These are phyloP conservation scores for Tinea pellionella DNA, from an alignment of 2,888 invertebrate genomes.

Conservation along the genomic window DNA sequence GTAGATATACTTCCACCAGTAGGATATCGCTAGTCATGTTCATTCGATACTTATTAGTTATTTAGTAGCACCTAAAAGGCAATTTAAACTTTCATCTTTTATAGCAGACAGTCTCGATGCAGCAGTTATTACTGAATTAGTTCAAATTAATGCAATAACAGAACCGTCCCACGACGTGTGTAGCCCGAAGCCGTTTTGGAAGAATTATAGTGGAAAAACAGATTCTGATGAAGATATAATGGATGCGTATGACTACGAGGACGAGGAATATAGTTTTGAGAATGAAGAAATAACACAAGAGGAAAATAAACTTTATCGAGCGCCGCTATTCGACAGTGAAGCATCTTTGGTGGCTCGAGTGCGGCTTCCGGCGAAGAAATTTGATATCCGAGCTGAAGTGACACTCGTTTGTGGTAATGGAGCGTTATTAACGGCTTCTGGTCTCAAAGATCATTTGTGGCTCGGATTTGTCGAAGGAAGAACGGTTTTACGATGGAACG, in stretches of 20 bases:
- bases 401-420: conserved; percentile 52
- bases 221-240: background rate
- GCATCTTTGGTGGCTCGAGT: conserved; percentile 47
- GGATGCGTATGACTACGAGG: conserved; percentile 37
- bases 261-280: conserved; percentile 27
- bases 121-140: background rate
- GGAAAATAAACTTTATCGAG: conserved; percentile 36
- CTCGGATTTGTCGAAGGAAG: conserved; percentile 49
- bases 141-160: background rate
- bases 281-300: conserved; percentile 3
- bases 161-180: background rate
- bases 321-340: conserved; percentile 53
- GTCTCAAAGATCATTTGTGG: conserved; percentile 58
- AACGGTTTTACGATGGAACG: conserved; percentile 50
- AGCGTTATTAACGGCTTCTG: conserved; percentile 48
- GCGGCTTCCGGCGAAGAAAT: conserved; percentile 49
- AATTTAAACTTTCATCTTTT: background rate
- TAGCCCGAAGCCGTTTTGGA: background rate
- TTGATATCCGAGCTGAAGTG: conserved; percentile 61
- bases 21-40: conserved; percentile 49
- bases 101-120: conserved; percentile 1
- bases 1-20: conserved; percentile 55
- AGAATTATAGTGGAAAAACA: background rate
- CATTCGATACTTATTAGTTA: background rate
- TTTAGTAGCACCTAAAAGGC: background rate